Conservation (phyloP, 2,113 vertebrate genomes). For the Coregonus clupeaformis region DNA sequence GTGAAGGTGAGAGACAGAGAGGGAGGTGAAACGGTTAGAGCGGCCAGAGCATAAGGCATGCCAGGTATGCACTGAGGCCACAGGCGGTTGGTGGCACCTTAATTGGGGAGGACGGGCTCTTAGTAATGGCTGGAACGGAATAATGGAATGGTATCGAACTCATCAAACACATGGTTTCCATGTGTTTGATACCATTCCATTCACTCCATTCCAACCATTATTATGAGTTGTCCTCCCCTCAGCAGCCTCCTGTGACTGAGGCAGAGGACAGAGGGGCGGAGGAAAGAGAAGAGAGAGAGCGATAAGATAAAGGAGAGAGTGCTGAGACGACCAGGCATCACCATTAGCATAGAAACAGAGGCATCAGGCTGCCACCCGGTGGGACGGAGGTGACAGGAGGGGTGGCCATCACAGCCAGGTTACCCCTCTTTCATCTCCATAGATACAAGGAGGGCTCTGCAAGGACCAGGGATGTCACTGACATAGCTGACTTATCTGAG, state of each 20-base stretch:
- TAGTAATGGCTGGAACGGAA: too few species aligned
- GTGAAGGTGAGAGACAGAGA: background rate
- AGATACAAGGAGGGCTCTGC: conserved; percentile 63
- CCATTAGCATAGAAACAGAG: conserved; percentile 80
- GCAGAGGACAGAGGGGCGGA: too few species aligned
- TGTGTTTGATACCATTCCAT: too few species aligned
- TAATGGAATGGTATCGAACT: too few species aligned
- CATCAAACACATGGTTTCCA: too few species aligned
- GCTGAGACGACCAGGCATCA: conserved; percentile 53
- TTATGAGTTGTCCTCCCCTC: too few species aligned
- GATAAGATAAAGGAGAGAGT: conserved; percentile 73
- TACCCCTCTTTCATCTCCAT: conserved; percentile 66
- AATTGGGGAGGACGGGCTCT: too few species aligned
- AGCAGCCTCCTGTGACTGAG: too few species aligned
- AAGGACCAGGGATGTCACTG: conserved; percentile 32
- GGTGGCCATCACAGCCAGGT: conserved; percentile 8
- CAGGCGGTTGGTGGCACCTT: too few species aligned
- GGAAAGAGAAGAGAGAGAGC: conserved; percentile 22
- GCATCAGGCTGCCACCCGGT: conserved; percentile 64
- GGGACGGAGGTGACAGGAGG: conserved; percentile 57
- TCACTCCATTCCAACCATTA: too few species aligned
- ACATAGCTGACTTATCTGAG: conserved; percentile 59
- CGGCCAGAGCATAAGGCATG: background rate
- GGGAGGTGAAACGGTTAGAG: background rate
- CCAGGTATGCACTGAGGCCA: background rate